phyloP scores from a whole-genome alignment of 2,797 vertebrate genomes.

The Nasua narica region DNA sequence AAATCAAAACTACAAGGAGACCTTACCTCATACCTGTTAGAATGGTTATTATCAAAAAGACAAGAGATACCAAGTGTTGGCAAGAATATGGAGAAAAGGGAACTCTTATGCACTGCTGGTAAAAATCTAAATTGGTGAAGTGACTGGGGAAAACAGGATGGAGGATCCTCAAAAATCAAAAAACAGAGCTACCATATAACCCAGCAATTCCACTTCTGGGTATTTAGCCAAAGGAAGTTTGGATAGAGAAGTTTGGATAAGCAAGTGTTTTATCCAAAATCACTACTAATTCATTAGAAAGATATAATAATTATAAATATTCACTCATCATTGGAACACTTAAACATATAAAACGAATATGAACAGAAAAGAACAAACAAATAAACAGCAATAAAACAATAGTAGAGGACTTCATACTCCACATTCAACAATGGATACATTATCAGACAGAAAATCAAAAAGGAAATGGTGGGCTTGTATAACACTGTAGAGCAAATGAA shows the following conservation, averaged over 20 bases:
- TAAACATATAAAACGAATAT: not conserved
- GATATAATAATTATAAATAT: not conserved
- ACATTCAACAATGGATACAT: not conserved
- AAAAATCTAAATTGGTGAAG: not conserved
- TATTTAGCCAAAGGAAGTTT: not conserved
- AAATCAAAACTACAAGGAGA: not conserved
- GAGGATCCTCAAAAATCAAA: not conserved
- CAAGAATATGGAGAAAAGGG: not conserved
- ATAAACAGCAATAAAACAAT: not conserved
- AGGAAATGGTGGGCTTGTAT: not conserved
- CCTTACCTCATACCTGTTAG: not conserved
- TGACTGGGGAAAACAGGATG: not conserved
- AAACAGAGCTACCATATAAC: not conserved
- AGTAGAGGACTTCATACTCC: not conserved
- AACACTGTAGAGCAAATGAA: not conserved
- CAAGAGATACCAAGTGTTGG: not conserved
- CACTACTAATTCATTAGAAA: not conserved
- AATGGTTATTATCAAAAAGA: not conserved
- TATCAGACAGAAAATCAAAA: not conserved
- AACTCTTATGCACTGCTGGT: not conserved
- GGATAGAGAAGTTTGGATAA: too few species aligned
- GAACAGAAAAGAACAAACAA: not conserved
- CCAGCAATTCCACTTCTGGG: not conserved
- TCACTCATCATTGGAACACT: not conserved
- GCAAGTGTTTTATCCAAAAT: not conserved